Evolutionary conservation across 2,797 vertebrate species (phyloP).

Genomic region (Selene dorsalis): DNA sequence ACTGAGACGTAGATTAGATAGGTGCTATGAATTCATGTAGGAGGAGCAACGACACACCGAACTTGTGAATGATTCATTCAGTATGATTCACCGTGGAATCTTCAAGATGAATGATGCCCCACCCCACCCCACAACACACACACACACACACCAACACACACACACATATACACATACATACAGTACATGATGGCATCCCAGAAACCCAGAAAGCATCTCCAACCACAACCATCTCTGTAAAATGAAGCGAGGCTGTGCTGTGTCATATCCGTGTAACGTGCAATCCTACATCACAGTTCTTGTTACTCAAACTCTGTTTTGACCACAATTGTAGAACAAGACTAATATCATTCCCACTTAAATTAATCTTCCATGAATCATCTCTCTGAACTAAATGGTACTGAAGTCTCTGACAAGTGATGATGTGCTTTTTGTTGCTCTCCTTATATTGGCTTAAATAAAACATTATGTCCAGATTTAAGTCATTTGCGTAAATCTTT

Average conservation of each 20-base stretch:
- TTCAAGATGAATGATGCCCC: conserved; percentile 56
- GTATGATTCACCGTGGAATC: conserved; percentile 60
- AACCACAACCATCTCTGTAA: conserved; percentile 11
- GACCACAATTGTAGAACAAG: neutral
- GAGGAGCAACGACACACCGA: conserved; percentile 55
- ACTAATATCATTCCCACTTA: neutral
- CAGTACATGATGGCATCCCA: conserved; percentile 5
- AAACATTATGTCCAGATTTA: conserved; percentile 30
- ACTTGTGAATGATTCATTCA: conserved; percentile 77
- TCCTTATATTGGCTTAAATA: conserved; percentile 35
- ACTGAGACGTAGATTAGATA: conserved; percentile 22
- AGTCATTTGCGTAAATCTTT: conserved; percentile 30
- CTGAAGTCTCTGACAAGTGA: conserved; percentile 2
- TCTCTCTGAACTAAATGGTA: conserved; percentile 3
- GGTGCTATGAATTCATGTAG: conserved; percentile 39
- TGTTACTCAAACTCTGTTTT: conserved; percentile 7
- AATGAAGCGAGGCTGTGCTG: conserved; percentile 8
- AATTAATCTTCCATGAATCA: neutral
- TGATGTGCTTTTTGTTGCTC: conserved; percentile 19
- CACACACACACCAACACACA: no score
- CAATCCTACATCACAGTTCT: neutral
- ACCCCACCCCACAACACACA: neutral
- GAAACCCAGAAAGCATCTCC: conserved; percentile 12
- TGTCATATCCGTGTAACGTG: conserved; percentile 15
- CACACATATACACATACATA: neutral